Evolutionary conservation across 2,113 vertebrate genomes (phyloP), one percentile per base, ranked within the genome.

Genomic region (Felis chaus): DNA sequence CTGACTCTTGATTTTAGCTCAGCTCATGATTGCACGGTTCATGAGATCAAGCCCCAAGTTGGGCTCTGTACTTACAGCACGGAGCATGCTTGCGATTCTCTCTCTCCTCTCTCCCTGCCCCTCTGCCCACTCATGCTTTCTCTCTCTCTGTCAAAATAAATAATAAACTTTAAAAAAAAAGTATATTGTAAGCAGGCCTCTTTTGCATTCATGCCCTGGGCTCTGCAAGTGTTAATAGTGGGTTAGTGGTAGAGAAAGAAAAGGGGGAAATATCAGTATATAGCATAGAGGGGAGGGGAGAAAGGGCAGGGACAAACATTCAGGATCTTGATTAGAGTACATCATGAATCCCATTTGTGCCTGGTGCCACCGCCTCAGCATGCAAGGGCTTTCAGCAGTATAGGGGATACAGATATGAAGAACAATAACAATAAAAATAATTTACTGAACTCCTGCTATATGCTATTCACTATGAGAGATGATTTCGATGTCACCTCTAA

Each of bases 241-340:
- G 29, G 8, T 66, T 61, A 84, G 21, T 33, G 13, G 16, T 6
- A 78, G 41, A 88, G 12, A 6, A 18, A 50, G 25, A 15, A 83
- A 83, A 29, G 13, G 45, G 27, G 33, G 45, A 79, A 84, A 89
- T 21, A 27, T 57, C 11, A 57, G 61, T 1, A 68, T 8, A 27
- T 1, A 7, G 25, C 9, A 7, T 12, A n/a, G 5, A 65, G 10
- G 7, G 21, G n/a, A 14, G 15, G 7, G 31, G n/a, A 14, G 12
- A 53, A 63, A 96, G 8, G 10, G 12, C 61, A 39, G 27, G 15
- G 15, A 25, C 11, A 36, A 36, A 73, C 14, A n/a, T 23, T 19
- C 45, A 68, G 48, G 21, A 71, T 36, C 61, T 39, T 21, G 65
- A 31, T 48, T 53, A 69, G 13, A 21, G 16, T 4, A 12, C 3